Conservation (phyloP, 1,140 invertebrate genomes). For the Grapholita molesta region DNA sequence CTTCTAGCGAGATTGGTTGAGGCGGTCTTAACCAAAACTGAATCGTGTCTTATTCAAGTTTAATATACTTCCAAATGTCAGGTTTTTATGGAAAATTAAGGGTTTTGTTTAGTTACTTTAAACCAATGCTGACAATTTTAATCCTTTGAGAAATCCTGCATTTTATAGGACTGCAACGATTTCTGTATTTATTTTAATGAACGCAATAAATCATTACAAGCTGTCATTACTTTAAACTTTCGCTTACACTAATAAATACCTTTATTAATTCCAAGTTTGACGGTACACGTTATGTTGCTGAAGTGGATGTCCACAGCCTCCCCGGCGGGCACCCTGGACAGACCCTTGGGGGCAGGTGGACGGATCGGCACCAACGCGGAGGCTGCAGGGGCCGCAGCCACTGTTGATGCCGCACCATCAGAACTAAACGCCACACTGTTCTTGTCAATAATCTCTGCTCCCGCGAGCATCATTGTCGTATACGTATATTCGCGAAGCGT, state of each 20-base stretch:
- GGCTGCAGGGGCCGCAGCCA: neutral
- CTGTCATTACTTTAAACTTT: too few species aligned
- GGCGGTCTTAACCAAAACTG: too few species aligned
- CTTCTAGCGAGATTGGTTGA: too few species aligned
- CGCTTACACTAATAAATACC: slow-evolving; percentile 66
- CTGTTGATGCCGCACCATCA: slow-evolving; percentile 21
- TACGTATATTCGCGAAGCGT: slow-evolving; percentile 35
- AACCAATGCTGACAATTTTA: too few species aligned
- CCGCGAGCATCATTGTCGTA: slow-evolving; percentile 63
- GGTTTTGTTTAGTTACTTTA: too few species aligned
- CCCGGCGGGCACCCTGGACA: slow-evolving; percentile 73
- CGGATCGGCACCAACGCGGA: neutral
- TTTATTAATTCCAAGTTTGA: slow-evolving; percentile 84
- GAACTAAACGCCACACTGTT: slow-evolving; percentile 48
- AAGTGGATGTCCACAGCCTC: slow-evolving; percentile 85
- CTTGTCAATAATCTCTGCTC: slow-evolving; percentile 58
- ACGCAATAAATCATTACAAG: too few species aligned
- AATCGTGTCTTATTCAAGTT: too few species aligned
- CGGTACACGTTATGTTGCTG: slow-evolving; percentile 83
- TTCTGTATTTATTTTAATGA: too few species aligned
- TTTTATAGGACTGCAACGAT: too few species aligned
- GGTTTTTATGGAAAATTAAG: too few species aligned
- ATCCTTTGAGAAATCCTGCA: too few species aligned
- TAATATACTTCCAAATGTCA: too few species aligned
- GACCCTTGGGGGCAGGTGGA: slow-evolving; percentile 21